phyloP scores from a whole-genome alignment of 37 sponge, comb jelly and placozoan species.

The Beroe ovata region DNA sequence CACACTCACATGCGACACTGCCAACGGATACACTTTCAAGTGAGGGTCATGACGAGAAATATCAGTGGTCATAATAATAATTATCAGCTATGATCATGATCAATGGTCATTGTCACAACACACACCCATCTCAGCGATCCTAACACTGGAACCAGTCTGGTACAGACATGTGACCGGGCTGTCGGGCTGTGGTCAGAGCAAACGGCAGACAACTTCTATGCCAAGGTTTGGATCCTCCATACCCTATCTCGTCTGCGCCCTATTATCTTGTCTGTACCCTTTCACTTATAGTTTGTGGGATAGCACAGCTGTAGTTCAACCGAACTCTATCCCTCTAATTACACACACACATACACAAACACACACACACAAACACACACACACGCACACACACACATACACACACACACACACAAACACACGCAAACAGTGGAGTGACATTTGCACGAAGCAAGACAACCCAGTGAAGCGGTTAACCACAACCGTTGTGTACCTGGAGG shows the following conservation, averaged over 20 bases:
- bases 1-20: background rate
- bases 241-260: too few relatives aligned
- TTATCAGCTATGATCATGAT: background rate
- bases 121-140: background rate
- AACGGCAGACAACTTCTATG: slow-evolving; percentile 32
- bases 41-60: background rate
- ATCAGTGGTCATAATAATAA: background rate
- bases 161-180: background rate
- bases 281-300: background rate
- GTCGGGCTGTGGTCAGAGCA: slow-evolving; percentile 13
- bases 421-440: slow-evolving; percentile 17
- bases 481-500: slow-evolving; percentile 31
- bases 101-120: too few relatives aligned
- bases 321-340: background rate
- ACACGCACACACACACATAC: too few relatives aligned
- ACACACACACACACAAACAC: too few relatives aligned
- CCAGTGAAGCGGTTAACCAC: background rate
- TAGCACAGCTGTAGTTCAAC: background rate
- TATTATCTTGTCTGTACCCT: background rate
- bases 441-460: slow-evolving; percentile 1
- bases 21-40: background rate
- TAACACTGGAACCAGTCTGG: background rate
- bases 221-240: too few relatives aligned
- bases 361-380: too few relatives aligned
- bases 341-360: too few relatives aligned